These are phyloP conservation scores for Typhlichthys subterraneus DNA, from an alignment of 2,797 vertebrate species.

Conservation along the genomic window DNA sequence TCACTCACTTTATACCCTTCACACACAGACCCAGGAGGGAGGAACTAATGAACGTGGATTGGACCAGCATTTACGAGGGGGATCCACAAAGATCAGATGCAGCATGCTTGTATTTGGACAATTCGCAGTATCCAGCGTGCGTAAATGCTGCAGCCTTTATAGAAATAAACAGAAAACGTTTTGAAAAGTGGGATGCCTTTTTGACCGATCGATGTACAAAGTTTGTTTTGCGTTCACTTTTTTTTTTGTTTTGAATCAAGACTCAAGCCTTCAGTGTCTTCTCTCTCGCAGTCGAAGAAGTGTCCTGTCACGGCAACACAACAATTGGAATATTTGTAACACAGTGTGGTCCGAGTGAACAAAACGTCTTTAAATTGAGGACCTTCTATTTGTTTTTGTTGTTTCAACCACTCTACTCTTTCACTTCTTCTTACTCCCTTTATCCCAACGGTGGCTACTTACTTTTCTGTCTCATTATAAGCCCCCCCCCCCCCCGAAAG, in stretches of 20 bases:
- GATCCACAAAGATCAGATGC: constrained; percentile 24
- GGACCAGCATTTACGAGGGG: constrained; percentile 46
- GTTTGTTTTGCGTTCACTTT: constrained; percentile 63
- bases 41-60: constrained; percentile 33
- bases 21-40: constrained; percentile 29
- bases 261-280: constrained; percentile 79
- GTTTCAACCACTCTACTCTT: not conserved
- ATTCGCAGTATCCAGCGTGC: constrained; percentile 53
- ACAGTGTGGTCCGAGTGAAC: constrained; percentile 23
- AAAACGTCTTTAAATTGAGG: constrained; percentile 31
- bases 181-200: constrained; percentile 67
- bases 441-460: constrained; percentile 2
- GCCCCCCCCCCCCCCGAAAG: too few relatives aligned
- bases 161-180: constrained; percentile 1
- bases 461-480: too few relatives aligned
- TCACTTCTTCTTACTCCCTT: not conserved
- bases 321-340: constrained; percentile 33
- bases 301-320: constrained; percentile 40
- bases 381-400: constrained; percentile 31
- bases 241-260: constrained; percentile 55
- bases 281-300: constrained; percentile 60
- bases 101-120: constrained; percentile 57
- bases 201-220: constrained; percentile 74
- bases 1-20: constrained; percentile 18
- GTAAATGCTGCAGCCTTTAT: constrained; percentile 50